phyloP scores from a whole-genome alignment of 2,113 vertebrate genomes.

The Rousettus leschenaultii region DNA sequence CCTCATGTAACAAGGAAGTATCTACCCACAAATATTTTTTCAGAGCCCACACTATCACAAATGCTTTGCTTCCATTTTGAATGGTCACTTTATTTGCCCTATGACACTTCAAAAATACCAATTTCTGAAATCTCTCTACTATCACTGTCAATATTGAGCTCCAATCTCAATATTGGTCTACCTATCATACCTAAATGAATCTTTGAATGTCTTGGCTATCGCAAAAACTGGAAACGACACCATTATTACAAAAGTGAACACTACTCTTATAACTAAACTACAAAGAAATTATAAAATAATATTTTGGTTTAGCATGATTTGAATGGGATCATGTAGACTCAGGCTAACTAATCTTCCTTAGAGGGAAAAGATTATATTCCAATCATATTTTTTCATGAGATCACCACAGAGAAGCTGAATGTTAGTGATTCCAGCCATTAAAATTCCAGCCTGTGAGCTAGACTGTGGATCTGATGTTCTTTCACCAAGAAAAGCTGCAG shows the following conservation, averaged over 20 bases:
- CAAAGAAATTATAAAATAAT: background rate
- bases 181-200: background rate
- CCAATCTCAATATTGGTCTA: background rate
- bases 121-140: conserved; percentile 31
- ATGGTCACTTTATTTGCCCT: conserved; percentile 36
- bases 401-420: background rate
- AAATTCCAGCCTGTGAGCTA: conserved; percentile 4
- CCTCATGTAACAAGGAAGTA: conserved; percentile 59
- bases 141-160: background rate
- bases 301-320: conserved; percentile 3
- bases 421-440: conserved; percentile 12
- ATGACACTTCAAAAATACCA: conserved; percentile 34
- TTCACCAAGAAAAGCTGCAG: conserved; percentile 17
- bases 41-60: conserved; percentile 26
- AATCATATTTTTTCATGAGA: background rate
- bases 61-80: conserved; percentile 46
- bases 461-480: background rate
- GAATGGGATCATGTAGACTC: background rate
- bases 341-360: background rate
- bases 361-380: background rate
- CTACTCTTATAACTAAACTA: background rate
- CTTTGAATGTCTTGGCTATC: background rate
- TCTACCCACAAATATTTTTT: background rate
- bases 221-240: background rate
- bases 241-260: background rate